phyloP scores from a whole-genome alignment of 2,797 vertebrate genomes.

The Enteromius anoplus region DNA sequence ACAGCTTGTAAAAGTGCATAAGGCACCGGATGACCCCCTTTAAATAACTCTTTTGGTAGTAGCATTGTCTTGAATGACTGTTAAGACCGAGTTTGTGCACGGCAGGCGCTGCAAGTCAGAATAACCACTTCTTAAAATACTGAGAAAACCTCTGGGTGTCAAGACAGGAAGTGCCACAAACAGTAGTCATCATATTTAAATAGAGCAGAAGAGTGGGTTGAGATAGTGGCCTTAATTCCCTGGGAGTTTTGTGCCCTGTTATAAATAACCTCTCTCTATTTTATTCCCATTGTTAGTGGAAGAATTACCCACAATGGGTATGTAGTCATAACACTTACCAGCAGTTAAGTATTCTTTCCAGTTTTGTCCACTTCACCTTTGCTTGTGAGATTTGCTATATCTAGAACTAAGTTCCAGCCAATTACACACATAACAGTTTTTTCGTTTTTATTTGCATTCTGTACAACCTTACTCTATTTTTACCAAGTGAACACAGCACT shows the following conservation, averaged over 20 bases:
- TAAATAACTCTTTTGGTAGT: constrained; percentile 2
- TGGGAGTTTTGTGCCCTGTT: constrained; percentile 64
- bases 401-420: constrained; percentile 23
- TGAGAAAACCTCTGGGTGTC: constrained; percentile 38
- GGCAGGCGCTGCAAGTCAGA: constrained; percentile 11
- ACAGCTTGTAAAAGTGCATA: too few relatives aligned
- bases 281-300: constrained; percentile 60
- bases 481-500: not conserved
- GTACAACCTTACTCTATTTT: not conserved
- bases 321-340: constrained; percentile 61
- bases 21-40: not conserved
- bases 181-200: constrained; percentile 72
- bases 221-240: constrained; percentile 61
- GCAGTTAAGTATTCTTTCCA: constrained; percentile 40
- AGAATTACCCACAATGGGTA: constrained; percentile 66
- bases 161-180: constrained; percentile 55
- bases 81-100: constrained; percentile 17
- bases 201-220: constrained; percentile 70
- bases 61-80: constrained; percentile 12
- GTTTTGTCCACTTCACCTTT: constrained; percentile 50
- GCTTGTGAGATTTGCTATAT: constrained; percentile 17
- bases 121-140: constrained; percentile 40
- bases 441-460: not conserved
- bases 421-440: not conserved
- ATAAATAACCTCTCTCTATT: constrained; percentile 63